A percentile compares a stretch with the other conserved stretches of the same genome.
Evolutionary conservation across 2,797 vertebrate genomes (phyloP).

Genomic region (Threskiornis aethiopicus): DNA sequence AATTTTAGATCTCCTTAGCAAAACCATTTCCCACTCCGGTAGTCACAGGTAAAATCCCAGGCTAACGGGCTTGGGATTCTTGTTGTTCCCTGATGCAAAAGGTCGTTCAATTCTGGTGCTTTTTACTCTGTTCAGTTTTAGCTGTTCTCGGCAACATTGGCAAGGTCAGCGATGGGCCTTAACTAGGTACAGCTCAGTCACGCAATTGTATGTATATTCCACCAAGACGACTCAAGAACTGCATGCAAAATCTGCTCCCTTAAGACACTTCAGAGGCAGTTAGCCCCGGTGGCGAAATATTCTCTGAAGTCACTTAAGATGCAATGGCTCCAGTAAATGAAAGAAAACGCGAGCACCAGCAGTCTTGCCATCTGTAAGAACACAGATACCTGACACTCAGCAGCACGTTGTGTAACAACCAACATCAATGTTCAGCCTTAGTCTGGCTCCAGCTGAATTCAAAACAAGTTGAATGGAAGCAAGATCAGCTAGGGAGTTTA

Average conservation of each 20-base stretch:
- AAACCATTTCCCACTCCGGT: neutral
- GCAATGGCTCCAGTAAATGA: neutral
- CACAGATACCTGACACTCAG: neutral
- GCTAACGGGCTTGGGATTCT: neutral
- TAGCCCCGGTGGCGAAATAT: neutral
- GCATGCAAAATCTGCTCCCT: neutral
- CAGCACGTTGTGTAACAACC: neutral
- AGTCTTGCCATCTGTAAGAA: neutral
- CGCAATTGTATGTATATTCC: neutral
- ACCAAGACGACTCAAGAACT: neutral
- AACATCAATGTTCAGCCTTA: neutral
- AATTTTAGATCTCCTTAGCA: neutral
- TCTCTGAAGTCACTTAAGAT: neutral
- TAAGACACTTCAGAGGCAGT: neutral
- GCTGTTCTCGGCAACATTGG: neutral
- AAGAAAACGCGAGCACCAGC: neutral
- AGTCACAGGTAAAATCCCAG: neutral
- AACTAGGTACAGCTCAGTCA: neutral
- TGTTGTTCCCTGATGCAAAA: neutral
- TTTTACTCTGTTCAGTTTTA: neutral
- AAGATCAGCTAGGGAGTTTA: conserved; percentile 36
- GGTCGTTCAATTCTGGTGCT: neutral
- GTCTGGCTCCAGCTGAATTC: neutral
- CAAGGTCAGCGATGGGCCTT: neutral
- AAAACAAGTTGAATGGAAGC: conserved; percentile 8